Evolutionary conservation across 1,140 invertebrate species (phyloP), one percentile per base, ranked within the genome.

Genomic region (Atopsyche davidsoni): DNA sequence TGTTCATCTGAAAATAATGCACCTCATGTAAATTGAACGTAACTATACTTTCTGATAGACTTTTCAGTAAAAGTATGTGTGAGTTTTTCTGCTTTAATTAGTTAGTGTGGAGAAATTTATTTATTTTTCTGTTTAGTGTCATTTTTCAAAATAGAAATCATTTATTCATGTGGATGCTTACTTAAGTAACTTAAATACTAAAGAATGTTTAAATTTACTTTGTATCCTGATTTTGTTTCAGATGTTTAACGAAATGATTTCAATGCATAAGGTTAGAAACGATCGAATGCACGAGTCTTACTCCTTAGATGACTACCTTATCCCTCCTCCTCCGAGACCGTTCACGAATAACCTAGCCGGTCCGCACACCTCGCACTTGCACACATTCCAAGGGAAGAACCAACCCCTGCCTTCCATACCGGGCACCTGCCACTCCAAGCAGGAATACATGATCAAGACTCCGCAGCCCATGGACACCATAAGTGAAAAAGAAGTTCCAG

Each of bases 261-360:
- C 21, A 7, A 22, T 36, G 10, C 55, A 35, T 48, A 24, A 53
- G 25, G 7, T 23, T 41, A 18, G 32, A 23, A 14, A 16, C 34
- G 13, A 57, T 4, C 13, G 13, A 14, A n/a, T 23, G 21, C 24
- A 21, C 22, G n/a, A 65, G 66, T 70, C 58, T 73, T 60, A 60
- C 69, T 48, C 21, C 32, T 64, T 77, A 60, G 73, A 75, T 23
- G 76, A 79, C 58, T 79, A 79, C 61, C 61, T 78, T 46, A 72
- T 79, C 19, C 77, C 77, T 23, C 77, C 77, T 18, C 70, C 77
- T 16, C 76, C 77, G 9, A 63, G 77, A 7, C 77, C 77, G 3
- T 61, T 71, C 25, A 66, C 23, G 9, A 18, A 18, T 19, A 46
- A 46, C 39, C 21, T 23, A 11, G 13, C 13, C 17, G 21, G 19